Evolutionary conservation across 2,797 vertebrate genomes (phyloP).

Genomic region (Arvicola amphibius): DNA sequence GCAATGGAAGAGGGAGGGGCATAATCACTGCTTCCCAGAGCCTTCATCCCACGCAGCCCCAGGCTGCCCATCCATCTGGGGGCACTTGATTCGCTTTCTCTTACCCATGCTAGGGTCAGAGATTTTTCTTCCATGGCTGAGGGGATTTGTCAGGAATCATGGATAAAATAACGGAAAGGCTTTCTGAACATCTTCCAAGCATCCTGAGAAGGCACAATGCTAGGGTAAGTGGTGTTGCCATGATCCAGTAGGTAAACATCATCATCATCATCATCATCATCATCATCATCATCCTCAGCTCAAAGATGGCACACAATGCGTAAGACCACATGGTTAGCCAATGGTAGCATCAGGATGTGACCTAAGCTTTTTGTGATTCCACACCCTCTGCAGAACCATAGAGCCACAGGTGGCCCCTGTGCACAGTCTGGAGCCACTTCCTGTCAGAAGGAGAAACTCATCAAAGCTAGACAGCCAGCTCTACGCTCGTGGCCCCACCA

Average conservation of each 20-base stretch:
- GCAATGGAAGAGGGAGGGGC: neutral
- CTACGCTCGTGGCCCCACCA: accelerated
- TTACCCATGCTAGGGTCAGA: neutral
- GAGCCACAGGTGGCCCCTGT: accelerated
- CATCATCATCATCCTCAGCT: neutral
- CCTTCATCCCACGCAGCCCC: neutral
- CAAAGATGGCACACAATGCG: neutral
- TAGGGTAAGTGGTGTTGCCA: neutral
- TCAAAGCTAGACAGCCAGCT: neutral
- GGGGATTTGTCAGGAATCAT: neutral
- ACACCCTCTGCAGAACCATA: neutral
- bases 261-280: neutral
- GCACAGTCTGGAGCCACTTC: neutral
- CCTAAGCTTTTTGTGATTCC: neutral
- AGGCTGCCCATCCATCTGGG: neutral
- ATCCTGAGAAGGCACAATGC: neutral
- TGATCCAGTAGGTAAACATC: neutral
- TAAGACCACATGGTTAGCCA: neutral
- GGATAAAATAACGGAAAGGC: neutral
- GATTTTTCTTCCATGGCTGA: neutral
- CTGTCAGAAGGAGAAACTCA: neutral
- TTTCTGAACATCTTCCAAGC: accelerated
- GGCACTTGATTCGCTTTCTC: neutral
- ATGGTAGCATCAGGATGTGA: neutral
- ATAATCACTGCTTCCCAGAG: neutral